Evolutionary conservation across 2,113 vertebrate species (phyloP), one percentile per base, ranked within the genome.

Genomic region (Hippocampus zosterae): DNA sequence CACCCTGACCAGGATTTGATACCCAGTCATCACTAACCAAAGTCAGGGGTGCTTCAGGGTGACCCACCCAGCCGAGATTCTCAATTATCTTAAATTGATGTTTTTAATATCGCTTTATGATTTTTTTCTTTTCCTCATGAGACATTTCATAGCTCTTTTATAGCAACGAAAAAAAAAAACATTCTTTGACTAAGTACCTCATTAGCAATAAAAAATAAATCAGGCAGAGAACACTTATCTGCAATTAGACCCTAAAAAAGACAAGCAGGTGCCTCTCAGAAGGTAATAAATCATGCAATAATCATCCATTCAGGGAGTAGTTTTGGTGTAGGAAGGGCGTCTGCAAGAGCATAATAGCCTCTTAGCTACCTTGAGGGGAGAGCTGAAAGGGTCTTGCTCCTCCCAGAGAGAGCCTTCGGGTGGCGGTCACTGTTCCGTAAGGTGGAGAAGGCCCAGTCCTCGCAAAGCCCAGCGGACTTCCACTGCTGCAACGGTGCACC

Each of bases 361-460:
- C 5, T 60, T 50, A 67, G 25, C n/a, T 88, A 98, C 97, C 96
- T 93, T 96, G 97, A 0, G 94, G 96, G n/a, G 93, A 94, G 3
- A 93, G 93, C 27, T 91, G 94, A 33, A 93, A 93, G 0, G 94
- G 93, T 86, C 94, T 94, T 70, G 91, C 90, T 7, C 95, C 95
- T 0, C 96, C 96, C 65, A 93, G 85, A 10, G 96, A 96, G 23
- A 94, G 85, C 69, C 95, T 94, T 75, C 93, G 93, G 59, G 88
- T 77, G 44, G 88, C 72, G 68, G 93, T 67, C 29, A 87, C 12
- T 0, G 84, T 93, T 65, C 94, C 92, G 29, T 91, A 91, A 0
- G 94, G 94, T 33, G 95, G 94, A 0, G 94, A 96, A 0, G 92
- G 94, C 40, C 94, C 94, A 11, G 87, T 81, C 83, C 93, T 93